These are phyloP conservation scores for Trichoplusia ni DNA, from an alignment of 1,140 invertebrate genomes.

Conservation along the genomic window DNA sequence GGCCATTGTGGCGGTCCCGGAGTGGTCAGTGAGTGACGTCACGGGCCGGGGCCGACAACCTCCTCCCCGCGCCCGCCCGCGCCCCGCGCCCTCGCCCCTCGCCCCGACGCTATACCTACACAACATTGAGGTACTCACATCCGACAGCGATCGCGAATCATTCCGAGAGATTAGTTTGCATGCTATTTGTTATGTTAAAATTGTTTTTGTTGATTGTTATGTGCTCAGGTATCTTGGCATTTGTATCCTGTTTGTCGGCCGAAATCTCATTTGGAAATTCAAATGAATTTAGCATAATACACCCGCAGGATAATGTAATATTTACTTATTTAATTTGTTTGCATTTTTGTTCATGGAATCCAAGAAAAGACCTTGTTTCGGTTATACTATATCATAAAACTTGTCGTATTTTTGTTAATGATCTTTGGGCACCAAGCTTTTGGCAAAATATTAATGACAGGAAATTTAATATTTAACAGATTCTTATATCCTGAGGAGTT, in stretches of 20 bases:
- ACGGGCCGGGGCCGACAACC: conserved; percentile 75
- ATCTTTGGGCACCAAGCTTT: no score
- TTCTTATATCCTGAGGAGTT: no score
- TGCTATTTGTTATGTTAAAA: conserved; percentile 21
- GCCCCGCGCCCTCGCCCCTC: conserved; percentile 27
- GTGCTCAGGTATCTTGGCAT: not conserved
- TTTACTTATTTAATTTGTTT: no score
- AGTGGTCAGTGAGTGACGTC: conserved; percentile 78
- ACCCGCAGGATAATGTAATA: no score
- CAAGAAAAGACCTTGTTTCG: no score
- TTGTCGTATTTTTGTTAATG: no score
- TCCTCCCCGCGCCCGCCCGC: conserved; percentile 57
- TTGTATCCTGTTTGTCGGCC: not conserved
- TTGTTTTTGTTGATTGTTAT: conserved; percentile 3
- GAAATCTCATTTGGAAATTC: not conserved
- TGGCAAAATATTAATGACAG: no score
- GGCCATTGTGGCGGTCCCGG: conserved; percentile 71
- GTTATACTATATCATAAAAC: no score
- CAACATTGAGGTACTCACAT: conserved; percentile 43
- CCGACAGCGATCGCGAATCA: conserved; percentile 32
- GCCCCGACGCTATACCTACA: conserved; percentile 28
- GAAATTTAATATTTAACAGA: no score
- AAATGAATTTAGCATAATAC: no score
- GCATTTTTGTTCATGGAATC: no score
- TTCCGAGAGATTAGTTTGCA: conserved; percentile 18